Evolutionary conservation across 2,888 invertebrate species (phyloP).

Genomic region (Bedellia somnulentella): DNA sequence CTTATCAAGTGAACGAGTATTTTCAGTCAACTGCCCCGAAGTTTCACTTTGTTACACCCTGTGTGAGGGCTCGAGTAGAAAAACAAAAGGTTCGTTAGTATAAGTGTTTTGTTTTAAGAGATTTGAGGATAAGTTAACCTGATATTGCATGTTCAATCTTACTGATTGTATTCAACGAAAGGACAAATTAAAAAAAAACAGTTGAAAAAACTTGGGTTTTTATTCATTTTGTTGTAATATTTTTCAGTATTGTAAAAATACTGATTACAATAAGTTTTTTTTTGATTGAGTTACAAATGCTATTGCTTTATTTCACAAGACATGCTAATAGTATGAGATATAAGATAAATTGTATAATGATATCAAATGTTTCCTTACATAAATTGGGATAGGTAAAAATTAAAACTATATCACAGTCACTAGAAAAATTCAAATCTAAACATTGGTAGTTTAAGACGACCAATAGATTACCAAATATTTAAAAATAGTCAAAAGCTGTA

Average conservation of each 20-base stretch:
- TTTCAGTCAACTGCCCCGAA: too few species aligned
- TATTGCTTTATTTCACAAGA: too few species aligned
- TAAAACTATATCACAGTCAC: conserved; percentile 60
- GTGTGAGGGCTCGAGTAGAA: too few species aligned
- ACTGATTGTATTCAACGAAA: too few species aligned
- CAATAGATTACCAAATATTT: background rate
- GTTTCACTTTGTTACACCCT: too few species aligned
- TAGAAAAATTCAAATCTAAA: conserved; percentile 46
- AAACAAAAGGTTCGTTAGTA: background rate
- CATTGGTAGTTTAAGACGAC: conserved; percentile 20
- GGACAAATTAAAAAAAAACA: background rate
- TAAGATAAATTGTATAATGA: conserved; percentile 58
- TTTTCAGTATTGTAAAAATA: background rate
- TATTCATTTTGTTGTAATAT: background rate
- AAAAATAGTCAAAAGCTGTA: conserved; percentile 14
- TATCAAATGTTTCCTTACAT: too few species aligned
- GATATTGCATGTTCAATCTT: background rate
- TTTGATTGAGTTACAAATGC: too few species aligned
- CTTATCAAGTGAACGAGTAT: too few species aligned
- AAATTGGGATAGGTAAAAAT: conserved; percentile 34
- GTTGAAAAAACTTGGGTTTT: conserved; percentile 8
- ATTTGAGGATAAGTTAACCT: background rate
- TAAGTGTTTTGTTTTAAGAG: background rate
- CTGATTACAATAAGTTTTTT: background rate
- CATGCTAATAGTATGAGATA: too few species aligned